Base-by-base conservation (phyloP, 2,888 invertebrate species). In the Hartigia nigra region DNA sequence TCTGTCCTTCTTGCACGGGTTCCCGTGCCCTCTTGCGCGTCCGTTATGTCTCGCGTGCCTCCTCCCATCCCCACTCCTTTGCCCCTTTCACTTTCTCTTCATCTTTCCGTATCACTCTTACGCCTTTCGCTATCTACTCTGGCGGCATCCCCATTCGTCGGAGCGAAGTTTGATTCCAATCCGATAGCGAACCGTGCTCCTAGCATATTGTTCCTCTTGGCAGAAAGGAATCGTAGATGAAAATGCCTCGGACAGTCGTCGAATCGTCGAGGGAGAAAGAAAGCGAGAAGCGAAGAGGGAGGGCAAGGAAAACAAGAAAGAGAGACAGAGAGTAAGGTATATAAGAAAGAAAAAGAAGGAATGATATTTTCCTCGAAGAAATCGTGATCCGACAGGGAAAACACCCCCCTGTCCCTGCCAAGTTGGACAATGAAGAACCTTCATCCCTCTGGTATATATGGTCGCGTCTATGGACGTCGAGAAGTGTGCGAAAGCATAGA, bases 101-200 rank as follows among this genome's bases (percentile, higher is more conserved):
- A 35, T 31, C 32, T 74, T 31, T n/a, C 23, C 14, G 34, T 14
- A 31, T n/a, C 74, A 36, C 69, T 77, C 69, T 55, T 23, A 2
- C 55, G 55, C 9, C 55, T 55, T 55, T 55, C 55, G 2, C 55
- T 55, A 55, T 55, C 55, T 23, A 3, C 14, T 23, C 55, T 23
- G 23, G 55, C 23, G 23, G 55, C 23, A 23, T 23, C 70, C 70
- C 39, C 69, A 78, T 78, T 76, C 78, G 76, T 31, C 69, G 14
- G 32, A 75, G 70, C 31, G 32, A 36, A 35, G 55, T 70, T 78
- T 78, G 78, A 78, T 78, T 78, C 76, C 75, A 78, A 78, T 78
- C 78, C 72, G 78, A 78, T 78, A 76, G 72, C 72, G 31, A 32
- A 37, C 70, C 76, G 78, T 75, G 78, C 72, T 78, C 78, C 76